Evolutionary conservation across 1,140 invertebrate species (phyloP), one percentile per base, ranked within the genome.

Genomic region (Manduca sexta): DNA sequence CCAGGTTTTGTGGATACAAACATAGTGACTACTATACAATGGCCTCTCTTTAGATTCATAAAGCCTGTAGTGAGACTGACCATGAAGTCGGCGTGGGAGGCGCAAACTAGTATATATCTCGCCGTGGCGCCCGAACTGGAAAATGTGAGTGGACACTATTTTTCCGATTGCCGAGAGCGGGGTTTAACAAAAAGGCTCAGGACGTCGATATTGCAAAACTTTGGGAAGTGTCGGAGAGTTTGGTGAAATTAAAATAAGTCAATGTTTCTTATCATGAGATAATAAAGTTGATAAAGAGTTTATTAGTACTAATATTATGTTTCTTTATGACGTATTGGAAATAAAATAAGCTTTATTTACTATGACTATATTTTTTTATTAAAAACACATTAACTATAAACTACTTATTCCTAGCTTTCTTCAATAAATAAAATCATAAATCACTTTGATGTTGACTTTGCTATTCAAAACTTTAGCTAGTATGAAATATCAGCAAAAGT

Each of bases 1-100:
- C 96, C 96, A 2, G 95, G 95, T 4, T 64, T 87, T 5, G 84
- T 90, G 1, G 64, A 52, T 1, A 77, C 69, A 0, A 45, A 67
- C 11, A 64, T 76, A 21, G 42, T 68, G 6, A 3, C 53, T 6
- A 13, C 55, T 13, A 16, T 64, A 5, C 39, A 59, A 35, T 41
- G 44, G 4, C 18, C 42, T 10, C 31, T 50, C 16, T 39, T 66
- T 11, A 47, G 44, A 49, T 44, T 39, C 3, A 5, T 61, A 6
- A 30, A 56, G 15, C 45, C 55, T 5, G 7, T 65, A 0, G 12
- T 52, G 1, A 53, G 33, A 16, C 12, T 18, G 5, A 58, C 60
- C 49, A 42, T 51, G 2, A 75, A 69, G 38, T 50, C 44, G 4
- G 26, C 84, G 0, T 74, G 74, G 59, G 83, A 88, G 63, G 89